These are phyloP conservation scores for Amia ocellicauda DNA, from an alignment of 2,113 vertebrate species.

Conservation along the genomic window DNA sequence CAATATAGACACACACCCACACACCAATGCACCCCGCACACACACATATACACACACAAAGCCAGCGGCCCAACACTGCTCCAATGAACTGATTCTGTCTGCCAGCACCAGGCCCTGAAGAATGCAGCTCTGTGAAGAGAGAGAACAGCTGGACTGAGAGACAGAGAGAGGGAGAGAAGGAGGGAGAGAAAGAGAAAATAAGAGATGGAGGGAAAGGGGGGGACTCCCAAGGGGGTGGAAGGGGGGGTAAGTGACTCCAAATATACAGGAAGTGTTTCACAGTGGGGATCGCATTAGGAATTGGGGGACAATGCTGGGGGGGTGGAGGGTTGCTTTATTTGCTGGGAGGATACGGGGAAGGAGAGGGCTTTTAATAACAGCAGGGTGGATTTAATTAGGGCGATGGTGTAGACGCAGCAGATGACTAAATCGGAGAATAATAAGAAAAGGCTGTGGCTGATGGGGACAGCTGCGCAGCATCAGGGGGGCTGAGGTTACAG, in stretches of 20 bases:
- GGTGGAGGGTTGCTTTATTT: background rate
- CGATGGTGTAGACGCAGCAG: background rate
- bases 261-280: background rate
- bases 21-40: too few relatives aligned
- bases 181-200: background rate
- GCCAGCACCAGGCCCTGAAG: background rate
- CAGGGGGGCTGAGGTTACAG: too few relatives aligned
- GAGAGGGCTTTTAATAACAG: background rate
- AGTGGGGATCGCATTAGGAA: background rate
- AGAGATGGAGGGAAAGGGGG: slow-evolving; percentile 13
- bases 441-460: too few relatives aligned
- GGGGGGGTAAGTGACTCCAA: background rate
- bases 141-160: background rate
- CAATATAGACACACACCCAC: too few relatives aligned
- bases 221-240: slow-evolving; percentile 28
- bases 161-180: background rate
- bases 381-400: slow-evolving; percentile 5
- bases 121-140: slow-evolving; percentile 2
- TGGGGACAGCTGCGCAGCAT: too few relatives aligned
- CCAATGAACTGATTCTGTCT: background rate
- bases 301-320: too few relatives aligned
- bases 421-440: background rate
- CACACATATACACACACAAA: background rate
- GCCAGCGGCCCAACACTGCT: background rate
- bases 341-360: background rate